phyloP scores from a whole-genome alignment of 1,140 invertebrate species.

The Zaprionus davidi region DNA sequence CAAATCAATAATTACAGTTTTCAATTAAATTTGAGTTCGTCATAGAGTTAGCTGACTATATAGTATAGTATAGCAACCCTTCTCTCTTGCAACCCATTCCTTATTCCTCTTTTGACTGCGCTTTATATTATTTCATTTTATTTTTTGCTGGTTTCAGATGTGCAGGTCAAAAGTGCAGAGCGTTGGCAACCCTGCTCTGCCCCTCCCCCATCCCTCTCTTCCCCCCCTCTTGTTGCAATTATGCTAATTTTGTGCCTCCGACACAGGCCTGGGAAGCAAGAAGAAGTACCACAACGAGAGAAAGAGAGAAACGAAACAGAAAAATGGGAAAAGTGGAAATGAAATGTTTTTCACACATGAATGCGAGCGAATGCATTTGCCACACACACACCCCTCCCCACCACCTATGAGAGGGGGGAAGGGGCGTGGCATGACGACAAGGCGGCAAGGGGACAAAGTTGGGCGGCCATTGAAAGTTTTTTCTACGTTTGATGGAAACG shows the following conservation, averaged over 20 bases:
- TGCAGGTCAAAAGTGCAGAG: slow-evolving; percentile 23
- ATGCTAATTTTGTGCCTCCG: slow-evolving; percentile 60
- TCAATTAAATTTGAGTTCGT: too few species aligned
- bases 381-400: too few species aligned
- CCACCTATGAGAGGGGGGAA: slow-evolving; percentile 6
- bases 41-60: too few species aligned
- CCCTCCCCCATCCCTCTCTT: neutral
- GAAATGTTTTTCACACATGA: slow-evolving; percentile 74
- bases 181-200: slow-evolving; percentile 29
- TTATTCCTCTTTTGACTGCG: too few species aligned
- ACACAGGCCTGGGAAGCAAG: slow-evolving; percentile 34
- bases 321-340: slow-evolving; percentile 48
- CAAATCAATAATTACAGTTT: too few species aligned
- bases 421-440: neutral
- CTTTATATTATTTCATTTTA: neutral
- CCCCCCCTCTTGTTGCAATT: slow-evolving; percentile 47
- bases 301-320: slow-evolving; percentile 3
- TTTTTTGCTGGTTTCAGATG: neutral
- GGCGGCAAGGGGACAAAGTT: slow-evolving; percentile 9
- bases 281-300: neutral
- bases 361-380: slow-evolving; percentile 71
- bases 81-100: too few species aligned
- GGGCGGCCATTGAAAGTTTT: slow-evolving; percentile 57
- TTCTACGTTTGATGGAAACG: slow-evolving; percentile 60
- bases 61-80: too few species aligned